Base-by-base conservation (phyloP, 2,797 vertebrate genomes). In the Odontamblyopus lacepedii region DNA sequence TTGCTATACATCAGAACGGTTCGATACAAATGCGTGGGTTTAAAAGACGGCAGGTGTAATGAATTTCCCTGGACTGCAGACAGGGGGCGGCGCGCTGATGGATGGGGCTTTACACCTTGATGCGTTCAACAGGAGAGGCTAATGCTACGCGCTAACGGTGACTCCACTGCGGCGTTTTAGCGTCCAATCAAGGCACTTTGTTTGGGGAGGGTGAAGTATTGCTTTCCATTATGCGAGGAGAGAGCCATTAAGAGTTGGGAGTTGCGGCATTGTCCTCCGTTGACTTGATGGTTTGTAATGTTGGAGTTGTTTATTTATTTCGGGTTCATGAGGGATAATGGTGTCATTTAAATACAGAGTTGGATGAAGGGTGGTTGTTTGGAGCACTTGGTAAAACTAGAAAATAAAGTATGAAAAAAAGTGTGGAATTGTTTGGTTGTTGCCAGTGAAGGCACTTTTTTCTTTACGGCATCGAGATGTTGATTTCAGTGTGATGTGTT, bases 31-130 rank as follows among this genome's bases (percentile, higher is more conserved):
- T 81, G 68, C 19, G 38, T 82, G 70, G 62, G 62, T 81, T 88
- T 85, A 83, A 87, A 84, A 69, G 77, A 78, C 73, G 69, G 78
- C 71, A 74, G 71, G 67, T 80, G 64, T 76, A 83, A 88, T 87
- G 69, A 63, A 81, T 85, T 80, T 76, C 64, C 67, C 19, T 8
- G 51, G 29, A 68, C 4, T 8, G 19, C 81, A 71, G 76, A 85
- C 79, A 75, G 35, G 8, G 76, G 77, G 75, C 79, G 74, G 73
- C 79, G 67, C 78, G 76, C 79, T 87, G 85, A 87, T 72, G 70
- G 80, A 83, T 79, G 77, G 83, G 15, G 71, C 70, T 77, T 85
- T 53, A 69, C 65, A 75, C 73, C 67, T 74, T 80, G 69, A 78
- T 67, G 75, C 51, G 6, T 63, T 64, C 70, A 75, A 57, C 69